phyloP scores from a whole-genome alignment of 1,140 invertebrate genomes.

The Bombyx mori region ASM3026992v2 NC_085125.1:4506501-4507000 shows the following conservation, averaged over 20 bases:
- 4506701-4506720: constrained; percentile 36
- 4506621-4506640: constrained; percentile 28
- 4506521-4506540: not conserved
- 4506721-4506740: constrained; percentile 13
- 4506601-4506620: constrained; percentile 19
- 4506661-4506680: constrained; percentile 49
- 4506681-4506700: constrained; percentile 57
- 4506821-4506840: constrained; percentile 32
- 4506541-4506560: constrained; percentile 3
- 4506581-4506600: too few relatives aligned
- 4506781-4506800: constrained; percentile 14
- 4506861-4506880: constrained; percentile 33
- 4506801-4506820: constrained; percentile 56
- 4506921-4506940: constrained; percentile 53
- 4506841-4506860: constrained; percentile 54
- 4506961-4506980: constrained; percentile 59
- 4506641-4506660: constrained; percentile 51
- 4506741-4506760: constrained; percentile 28
- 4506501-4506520: constrained; percentile 13
- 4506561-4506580: not conserved
- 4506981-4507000: constrained; percentile 68
- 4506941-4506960: constrained; percentile 39
- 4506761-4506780: constrained; percentile 3
- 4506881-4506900: constrained; percentile 33
- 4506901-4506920: constrained; percentile 39